Percentiles rank a stretch among this genome's conserved stretches.
Conservation (phyloP, 2,797 vertebrate species). For the Platalea minor region DNA sequence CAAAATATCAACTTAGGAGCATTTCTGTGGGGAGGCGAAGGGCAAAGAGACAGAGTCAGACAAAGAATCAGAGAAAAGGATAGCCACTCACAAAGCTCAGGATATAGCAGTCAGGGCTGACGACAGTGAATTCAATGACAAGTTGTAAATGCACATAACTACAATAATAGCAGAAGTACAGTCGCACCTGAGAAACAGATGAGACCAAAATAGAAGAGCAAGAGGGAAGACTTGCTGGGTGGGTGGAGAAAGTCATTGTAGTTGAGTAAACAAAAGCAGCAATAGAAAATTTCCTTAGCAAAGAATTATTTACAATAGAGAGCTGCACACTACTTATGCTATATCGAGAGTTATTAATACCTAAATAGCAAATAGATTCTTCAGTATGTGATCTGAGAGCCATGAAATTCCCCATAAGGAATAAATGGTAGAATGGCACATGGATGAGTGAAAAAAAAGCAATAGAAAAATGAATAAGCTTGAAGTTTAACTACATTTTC, state of each 20-base stretch:
- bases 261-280: not conserved
- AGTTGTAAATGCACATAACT: not conserved
- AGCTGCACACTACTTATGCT: not conserved
- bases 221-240: not conserved
- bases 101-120: not conserved
- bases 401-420: not conserved
- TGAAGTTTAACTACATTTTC: not conserved
- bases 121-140: not conserved
- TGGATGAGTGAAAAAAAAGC: not conserved
- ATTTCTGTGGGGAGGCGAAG: not conserved
- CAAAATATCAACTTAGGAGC: not conserved
- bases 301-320: not conserved
- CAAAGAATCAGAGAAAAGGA: not conserved
- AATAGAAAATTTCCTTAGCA: not conserved
- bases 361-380: not conserved
- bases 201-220: not conserved
- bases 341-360: not conserved
- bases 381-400: not conserved
- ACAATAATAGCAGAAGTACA: not conserved
- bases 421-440: not conserved
- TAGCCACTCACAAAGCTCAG: not conserved
- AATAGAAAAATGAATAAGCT: not conserved
- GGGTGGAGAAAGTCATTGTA: not conserved
- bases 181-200: not conserved
- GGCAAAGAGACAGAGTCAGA: not conserved